Evolutionary conservation across 2,113 vertebrate species (phyloP), one percentile per base, ranked within the genome.

Genomic region (Zapornia atra): DNA sequence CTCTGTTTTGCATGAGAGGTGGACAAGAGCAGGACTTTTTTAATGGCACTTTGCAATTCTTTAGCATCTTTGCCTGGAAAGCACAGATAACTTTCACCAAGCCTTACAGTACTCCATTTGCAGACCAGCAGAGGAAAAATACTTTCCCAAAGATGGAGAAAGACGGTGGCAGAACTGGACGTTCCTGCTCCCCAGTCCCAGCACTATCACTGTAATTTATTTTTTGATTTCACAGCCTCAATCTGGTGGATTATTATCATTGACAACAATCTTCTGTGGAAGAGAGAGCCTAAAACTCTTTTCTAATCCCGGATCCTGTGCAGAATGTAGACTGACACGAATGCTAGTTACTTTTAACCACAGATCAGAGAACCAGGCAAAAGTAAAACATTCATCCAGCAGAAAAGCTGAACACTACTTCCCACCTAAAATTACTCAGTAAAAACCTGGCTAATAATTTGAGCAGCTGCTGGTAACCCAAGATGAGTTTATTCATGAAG

Each of bases 1-100:
- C 59, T 83, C 75, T 83, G 3, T 46, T 96, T 96, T 86, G 66
- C 88, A 85, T 61, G 51, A 21, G 86, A 78, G 53, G 61, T 93
- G 80, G 80, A 80, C 73, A 71, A 51, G 29, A 86, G 42, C 9
- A 90, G 76, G 72, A 24, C 25, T 20, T 85, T 86, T 82, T 86
- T 94, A 92, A 92, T 34, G 59, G 64, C 10, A 42, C 38, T 81
- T 83, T 54, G 63, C 70, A 95, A 82, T 85, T 71, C 82, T 66
- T 83, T 25, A 57, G 40, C 42, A 46, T 88, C 80, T 73, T 82
- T 10, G 15, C 88, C 84, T 75, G 51, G 71, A 66, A 88, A 82
- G 51, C 66, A 44, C 22, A 66, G 46, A 31, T 18, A 79, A 34
- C 72, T 75, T 88, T 40, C 38, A 38, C 22, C 2, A 13, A 76